A percentile compares a stretch with the other conserved stretches of the same genome.
These are phyloP conservation scores for Saxidomus purpurata DNA, from an alignment of 1,140 invertebrate genomes.

Conservation along the genomic window DNA sequence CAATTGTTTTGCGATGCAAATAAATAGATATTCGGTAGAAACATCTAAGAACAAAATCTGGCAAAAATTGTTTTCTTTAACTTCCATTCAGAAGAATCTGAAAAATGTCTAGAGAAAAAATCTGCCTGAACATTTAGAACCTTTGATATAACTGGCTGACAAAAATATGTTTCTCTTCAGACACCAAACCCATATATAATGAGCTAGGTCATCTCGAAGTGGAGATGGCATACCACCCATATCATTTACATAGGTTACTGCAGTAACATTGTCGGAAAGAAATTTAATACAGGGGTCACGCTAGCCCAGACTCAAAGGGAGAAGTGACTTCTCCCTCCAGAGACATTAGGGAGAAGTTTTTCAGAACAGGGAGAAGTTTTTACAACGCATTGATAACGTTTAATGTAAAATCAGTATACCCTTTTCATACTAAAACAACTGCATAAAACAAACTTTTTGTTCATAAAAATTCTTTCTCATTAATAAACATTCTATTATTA, in stretches of 20 bases:
- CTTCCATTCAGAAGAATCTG: conserved; percentile 34
- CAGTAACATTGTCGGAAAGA: conserved; percentile 52
- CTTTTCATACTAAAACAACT: too few species aligned
- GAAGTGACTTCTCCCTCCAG: too few species aligned
- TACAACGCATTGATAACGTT: too few species aligned
- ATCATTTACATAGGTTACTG: conserved; percentile 57
- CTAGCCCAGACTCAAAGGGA: too few species aligned
- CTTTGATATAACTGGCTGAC: conserved; percentile 37
- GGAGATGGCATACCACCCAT: conserved; percentile 47
- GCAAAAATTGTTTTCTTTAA: conserved; percentile 29
- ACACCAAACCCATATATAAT: conserved; percentile 62
- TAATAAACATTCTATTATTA: too few species aligned
- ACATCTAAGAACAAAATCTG: neutral
- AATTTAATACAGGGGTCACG: too few species aligned
- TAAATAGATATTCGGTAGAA: conserved; percentile 29
- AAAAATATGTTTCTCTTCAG: conserved; percentile 52
- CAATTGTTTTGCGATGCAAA: conserved; percentile 25
- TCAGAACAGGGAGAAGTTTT: too few species aligned
- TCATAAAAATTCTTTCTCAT: too few species aligned
- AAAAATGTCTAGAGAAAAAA: conserved; percentile 48
- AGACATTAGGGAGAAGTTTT: too few species aligned
- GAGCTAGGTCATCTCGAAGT: conserved; percentile 13
- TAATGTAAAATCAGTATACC: too few species aligned
- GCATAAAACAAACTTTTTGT: too few species aligned
- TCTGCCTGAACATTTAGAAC: conserved; percentile 50